Conservation (phyloP, 2,888 invertebrate genomes). For the Unio delphinus region DNA sequence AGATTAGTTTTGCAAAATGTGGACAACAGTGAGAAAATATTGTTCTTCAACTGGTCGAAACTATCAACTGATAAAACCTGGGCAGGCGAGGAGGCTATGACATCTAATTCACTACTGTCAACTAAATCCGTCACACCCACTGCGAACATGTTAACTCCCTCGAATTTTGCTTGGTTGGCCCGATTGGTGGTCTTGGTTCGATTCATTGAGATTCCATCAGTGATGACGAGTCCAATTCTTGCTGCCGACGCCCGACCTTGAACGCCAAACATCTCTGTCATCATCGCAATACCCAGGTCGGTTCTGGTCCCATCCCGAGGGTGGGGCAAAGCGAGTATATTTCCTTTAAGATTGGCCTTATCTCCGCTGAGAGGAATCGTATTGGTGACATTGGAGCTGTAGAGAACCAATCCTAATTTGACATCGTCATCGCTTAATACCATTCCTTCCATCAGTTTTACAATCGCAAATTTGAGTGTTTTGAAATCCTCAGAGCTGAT, state of each 20-base stretch:
- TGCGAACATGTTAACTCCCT: conserved; percentile 24
- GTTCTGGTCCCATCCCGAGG: conserved; percentile 33
- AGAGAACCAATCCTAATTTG: conserved; percentile 27
- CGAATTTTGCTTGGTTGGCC: conserved; percentile 11
- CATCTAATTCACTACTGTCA: conserved; percentile 19
- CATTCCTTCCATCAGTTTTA: conserved; percentile 22
- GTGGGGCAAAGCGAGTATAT: conserved; percentile 18
- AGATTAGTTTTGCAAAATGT: too few relatives aligned
- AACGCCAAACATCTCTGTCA: conserved; percentile 20
- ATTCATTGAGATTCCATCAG: conserved; percentile 32
- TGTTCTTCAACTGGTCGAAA: conserved; percentile 25
- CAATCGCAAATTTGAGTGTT: conserved; percentile 18
- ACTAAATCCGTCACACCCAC: conserved; percentile 24
- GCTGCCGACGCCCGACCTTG: conserved; percentile 19
- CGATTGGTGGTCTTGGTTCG: conserved; percentile 14
- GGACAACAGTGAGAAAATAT: conserved; percentile 14
- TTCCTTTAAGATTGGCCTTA: conserved; percentile 8
- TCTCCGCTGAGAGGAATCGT: conserved; percentile 20
- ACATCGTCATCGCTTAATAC: conserved; percentile 19
- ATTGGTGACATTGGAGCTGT: conserved; percentile 21
- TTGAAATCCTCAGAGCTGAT: conserved; percentile 23
- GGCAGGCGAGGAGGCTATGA: conserved; percentile 19
- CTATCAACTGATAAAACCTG: conserved; percentile 18
- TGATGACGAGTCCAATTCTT: conserved; percentile 29
- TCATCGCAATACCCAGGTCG: conserved; percentile 22